These are phyloP conservation scores for Neomonachus schauinslandi DNA, from an alignment of 2,113 vertebrate genomes.

Conservation along the genomic window DNA sequence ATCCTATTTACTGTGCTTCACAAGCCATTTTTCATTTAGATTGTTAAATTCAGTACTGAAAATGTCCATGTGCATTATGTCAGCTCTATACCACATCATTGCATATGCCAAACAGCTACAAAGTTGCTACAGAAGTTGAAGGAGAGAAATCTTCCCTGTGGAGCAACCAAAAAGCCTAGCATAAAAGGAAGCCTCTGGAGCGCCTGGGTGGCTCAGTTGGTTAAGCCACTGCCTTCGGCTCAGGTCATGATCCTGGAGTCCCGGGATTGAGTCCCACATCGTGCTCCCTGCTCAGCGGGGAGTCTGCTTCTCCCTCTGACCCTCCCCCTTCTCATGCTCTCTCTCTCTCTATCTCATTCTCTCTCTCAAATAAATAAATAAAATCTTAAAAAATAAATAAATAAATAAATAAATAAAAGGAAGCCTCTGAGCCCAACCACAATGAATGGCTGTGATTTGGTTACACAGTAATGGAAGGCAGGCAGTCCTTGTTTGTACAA, in stretches of 20 bases:
- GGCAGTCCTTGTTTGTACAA: not conserved
- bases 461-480: not conserved
- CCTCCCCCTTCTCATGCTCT: too few species aligned
- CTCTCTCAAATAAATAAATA: too few species aligned
- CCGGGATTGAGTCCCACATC: too few species aligned
- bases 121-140: not conserved
- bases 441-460: not conserved
- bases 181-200: not conserved
- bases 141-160: not conserved
- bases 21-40: not conserved
- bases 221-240: too few species aligned
- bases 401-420: not conserved
- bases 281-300: too few species aligned
- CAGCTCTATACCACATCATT: not conserved
- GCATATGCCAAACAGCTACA: too few species aligned
- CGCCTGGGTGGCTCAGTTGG: too few species aligned
- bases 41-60: not conserved
- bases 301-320: too few species aligned
- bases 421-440: not conserved
- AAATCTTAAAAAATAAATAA: too few species aligned
- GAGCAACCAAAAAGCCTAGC: not conserved
- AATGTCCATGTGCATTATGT: not conserved
- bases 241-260: too few species aligned
- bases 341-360: too few species aligned
- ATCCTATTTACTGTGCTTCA: not conserved